Evolutionary conservation across 1,140 invertebrate genomes (phyloP).

Genomic region (Calosoma granatense): DNA sequence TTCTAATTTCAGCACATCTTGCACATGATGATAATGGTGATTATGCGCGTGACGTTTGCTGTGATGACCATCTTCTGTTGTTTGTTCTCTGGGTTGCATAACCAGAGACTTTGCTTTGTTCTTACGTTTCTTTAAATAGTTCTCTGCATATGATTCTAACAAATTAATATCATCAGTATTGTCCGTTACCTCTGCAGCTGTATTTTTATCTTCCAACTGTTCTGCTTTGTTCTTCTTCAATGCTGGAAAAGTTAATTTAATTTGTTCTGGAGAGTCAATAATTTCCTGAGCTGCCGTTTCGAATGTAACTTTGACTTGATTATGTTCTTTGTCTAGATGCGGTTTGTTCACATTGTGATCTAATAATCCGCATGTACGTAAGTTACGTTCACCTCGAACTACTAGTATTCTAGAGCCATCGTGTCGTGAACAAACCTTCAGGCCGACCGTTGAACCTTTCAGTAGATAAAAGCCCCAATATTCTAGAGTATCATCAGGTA

Average conservation of each 20-base stretch:
- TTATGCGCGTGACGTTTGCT: constrained; percentile 23
- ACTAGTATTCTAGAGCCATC: constrained; percentile 66
- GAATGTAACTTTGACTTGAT: constrained; percentile 57
- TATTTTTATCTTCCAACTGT: neutral
- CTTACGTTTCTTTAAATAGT: constrained; percentile 8
- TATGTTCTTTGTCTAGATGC: constrained; percentile 45
- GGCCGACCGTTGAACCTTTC: constrained; percentile 58
- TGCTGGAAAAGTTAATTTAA: neutral
- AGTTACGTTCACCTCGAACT: constrained; percentile 62
- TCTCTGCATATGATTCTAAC: constrained; percentile 13
- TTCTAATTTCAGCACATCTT: neutral
- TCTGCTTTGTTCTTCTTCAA: neutral
- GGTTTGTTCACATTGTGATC: constrained; percentile 54
- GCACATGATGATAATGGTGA: neutral
- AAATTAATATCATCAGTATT: constrained; percentile 11
- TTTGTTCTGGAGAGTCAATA: constrained; percentile 10
- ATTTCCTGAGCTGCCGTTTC: constrained; percentile 36
- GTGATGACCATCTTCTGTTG: constrained; percentile 11
- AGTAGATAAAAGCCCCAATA: constrained; percentile 83
- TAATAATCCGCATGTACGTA: constrained; percentile 64
- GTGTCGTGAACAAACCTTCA: constrained; percentile 71
- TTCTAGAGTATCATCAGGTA: constrained; percentile 76
- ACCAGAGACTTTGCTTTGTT: neutral
- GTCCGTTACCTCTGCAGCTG: neutral
- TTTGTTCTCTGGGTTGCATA: neutral